Base-by-base conservation (phyloP, 2,113 vertebrate species). In the Centropristis striata region DNA sequence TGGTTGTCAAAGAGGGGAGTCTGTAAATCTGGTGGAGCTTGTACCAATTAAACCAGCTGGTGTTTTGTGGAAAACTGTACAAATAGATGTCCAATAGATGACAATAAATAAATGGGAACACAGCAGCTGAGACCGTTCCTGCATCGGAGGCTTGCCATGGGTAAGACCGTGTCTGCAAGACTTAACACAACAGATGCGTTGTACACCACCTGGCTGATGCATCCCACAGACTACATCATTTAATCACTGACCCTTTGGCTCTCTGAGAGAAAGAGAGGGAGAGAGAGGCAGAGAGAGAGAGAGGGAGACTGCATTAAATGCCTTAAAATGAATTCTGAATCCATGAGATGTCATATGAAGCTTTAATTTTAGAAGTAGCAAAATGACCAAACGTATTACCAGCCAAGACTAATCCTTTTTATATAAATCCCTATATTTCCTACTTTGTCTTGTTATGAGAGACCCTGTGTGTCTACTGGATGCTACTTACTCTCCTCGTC, bases 21-120 rank as follows among this genome's bases (percentile, higher is more conserved):
- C 32, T 80, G 78, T 60, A 59, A 74, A 82, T 68, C 88, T 75
- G 69, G 11, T 75, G 83, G 81, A 74, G 51, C 75, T 71, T 89
- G 89, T 77, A 88, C 78, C 77, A 92, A 93, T 90, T 89, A 93
- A 91, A 75, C 15, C 25, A 70, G 86, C 71, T 82, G 65, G 71
- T 92, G 84, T 93, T 94, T 83, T 84, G 57, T 88, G 70, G 60
- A 75, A 63, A 90, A 86, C 72, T 65, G 61, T 74, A 88, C 78
- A 75, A 90, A 91, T 81, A 80, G 39, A 84, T 84, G 65, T 80
- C 85, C 73, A 78, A 67, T 65, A 77, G 82, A 92, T 85, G 84
- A 92, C 81, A 91, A 90, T 88, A 88, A 90, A 91, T 92, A 90
- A 90, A 93, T 90, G 77, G 83, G 76, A 90, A 88, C 76, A 88